phyloP scores from a whole-genome alignment of 1,140 invertebrate species.

The Zaprionus vittiger region DNA sequence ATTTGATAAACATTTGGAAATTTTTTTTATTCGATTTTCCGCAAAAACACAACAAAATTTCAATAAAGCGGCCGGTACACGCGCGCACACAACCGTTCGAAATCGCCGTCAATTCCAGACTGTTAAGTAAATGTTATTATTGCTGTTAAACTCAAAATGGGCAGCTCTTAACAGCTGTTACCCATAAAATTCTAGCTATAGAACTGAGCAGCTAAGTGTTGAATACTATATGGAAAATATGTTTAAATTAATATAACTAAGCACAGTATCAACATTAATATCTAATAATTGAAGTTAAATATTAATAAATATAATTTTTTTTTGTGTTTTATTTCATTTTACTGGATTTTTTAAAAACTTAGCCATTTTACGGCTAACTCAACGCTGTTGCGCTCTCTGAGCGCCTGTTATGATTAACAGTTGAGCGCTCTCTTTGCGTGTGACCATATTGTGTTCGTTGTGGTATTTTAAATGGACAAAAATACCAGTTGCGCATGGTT shows the following conservation, averaged over 20 bases:
- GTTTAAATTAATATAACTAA: no score
- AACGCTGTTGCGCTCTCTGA: conserved; percentile 14
- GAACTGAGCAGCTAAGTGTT: neutral
- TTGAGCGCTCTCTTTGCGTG: conserved; percentile 22
- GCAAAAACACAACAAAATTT: conserved; percentile 69
- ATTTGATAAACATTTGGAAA: conserved; percentile 71
- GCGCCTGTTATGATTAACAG: conserved; percentile 37
- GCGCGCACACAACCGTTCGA: conserved; percentile 44
- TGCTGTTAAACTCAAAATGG: conserved; percentile 48
- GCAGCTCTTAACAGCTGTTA: conserved; percentile 17
- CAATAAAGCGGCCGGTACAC: conserved; percentile 38
- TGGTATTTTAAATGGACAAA: conserved; percentile 22
- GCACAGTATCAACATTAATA: neutral
- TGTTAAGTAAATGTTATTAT: conserved; percentile 32
- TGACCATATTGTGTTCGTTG: neutral
- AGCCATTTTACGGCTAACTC: conserved; percentile 25
- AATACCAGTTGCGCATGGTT: conserved; percentile 41
- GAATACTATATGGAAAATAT: neutral
- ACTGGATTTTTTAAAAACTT: neutral
- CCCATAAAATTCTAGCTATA: conserved; percentile 9
- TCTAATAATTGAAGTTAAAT: neutral
- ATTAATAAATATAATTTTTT: neutral
- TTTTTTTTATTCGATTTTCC: conserved; percentile 65
- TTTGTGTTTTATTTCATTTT: neutral
- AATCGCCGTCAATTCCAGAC: conserved; percentile 51